Evolutionary conservation across 2,797 vertebrate genomes (phyloP).

Genomic region (Pangasius macronema): DNA sequence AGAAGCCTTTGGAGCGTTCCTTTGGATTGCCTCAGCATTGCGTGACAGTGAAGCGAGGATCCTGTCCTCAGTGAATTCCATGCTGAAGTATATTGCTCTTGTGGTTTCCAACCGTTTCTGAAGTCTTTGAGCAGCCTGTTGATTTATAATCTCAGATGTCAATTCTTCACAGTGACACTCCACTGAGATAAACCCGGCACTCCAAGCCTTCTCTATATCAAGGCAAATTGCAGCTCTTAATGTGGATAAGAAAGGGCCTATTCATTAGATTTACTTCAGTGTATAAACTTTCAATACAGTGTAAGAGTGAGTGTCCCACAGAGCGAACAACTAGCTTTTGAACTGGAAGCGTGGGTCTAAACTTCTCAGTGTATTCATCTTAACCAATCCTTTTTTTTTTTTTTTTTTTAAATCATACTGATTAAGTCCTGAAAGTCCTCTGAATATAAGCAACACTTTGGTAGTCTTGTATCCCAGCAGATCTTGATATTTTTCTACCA

Average conservation of each 20-base stretch:
- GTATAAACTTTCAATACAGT: conserved; percentile 1
- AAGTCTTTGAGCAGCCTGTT: conserved; percentile 62
- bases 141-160: conserved; percentile 68
- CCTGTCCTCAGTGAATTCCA: conserved; percentile 75
- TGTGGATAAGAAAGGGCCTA: not conserved
- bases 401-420: not conserved
- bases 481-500: not conserved
- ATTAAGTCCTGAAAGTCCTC: not conserved
- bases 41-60: conserved; percentile 73
- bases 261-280: conserved; percentile 16
- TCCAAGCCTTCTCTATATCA: conserved; percentile 41
- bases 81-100: conserved; percentile 69
- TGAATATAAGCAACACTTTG: not conserved
- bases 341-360: not conserved
- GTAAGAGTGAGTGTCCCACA: not conserved
- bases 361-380: not conserved
- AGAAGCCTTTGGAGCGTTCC: conserved; percentile 15
- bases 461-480: not conserved
- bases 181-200: conserved; percentile 51
- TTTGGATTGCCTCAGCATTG: conserved; percentile 64
- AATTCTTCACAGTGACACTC: conserved; percentile 59
- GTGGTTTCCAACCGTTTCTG: conserved; percentile 70
- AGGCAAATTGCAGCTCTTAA: conserved; percentile 22
- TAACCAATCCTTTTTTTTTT: not conserved
- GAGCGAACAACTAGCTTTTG: too few relatives aligned